phyloP scores from a whole-genome alignment of 2,888 invertebrate species.

The Trachelus troglodyta region DNA sequence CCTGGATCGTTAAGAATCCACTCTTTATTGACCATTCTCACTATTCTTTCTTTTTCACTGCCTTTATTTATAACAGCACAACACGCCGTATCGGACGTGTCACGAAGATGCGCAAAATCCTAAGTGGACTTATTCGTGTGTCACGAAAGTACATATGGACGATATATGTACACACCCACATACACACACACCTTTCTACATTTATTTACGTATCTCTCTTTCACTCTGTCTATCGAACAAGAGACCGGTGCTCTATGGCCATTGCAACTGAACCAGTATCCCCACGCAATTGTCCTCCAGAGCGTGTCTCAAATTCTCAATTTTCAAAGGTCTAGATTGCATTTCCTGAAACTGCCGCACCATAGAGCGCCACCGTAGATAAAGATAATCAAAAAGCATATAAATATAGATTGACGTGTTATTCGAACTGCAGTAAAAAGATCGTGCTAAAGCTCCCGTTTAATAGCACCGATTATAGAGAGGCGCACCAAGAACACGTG shows the following conservation, averaged over 20 bases:
- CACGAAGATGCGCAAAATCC: not conserved
- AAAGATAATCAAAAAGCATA: not conserved
- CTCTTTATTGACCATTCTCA: not conserved
- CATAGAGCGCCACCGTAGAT: not conserved
- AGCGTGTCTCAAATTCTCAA: constrained; percentile 8
- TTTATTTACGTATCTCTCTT: constrained; percentile 16
- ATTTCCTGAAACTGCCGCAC: not conserved
- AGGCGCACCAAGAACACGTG: not conserved
- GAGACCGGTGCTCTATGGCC: constrained; percentile 18
- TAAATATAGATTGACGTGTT: not conserved
- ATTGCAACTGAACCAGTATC: constrained; percentile 43
- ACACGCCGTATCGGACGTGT: not conserved
- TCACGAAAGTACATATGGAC: not conserved
- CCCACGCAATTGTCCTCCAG: constrained; percentile 47
- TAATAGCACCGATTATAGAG: not conserved
- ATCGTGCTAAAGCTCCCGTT: not conserved
- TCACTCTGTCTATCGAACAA: constrained; percentile 26
- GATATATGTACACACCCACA: too few species aligned
- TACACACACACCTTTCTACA: constrained; percentile 6
- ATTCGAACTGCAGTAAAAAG: not conserved
- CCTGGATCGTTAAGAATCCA: not conserved
- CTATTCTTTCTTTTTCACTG: not conserved
- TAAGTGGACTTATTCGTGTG: not conserved
- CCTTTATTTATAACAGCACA: not conserved
- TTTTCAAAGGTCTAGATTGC: not conserved